Evolutionary conservation across 2,888 invertebrate genomes (phyloP), one percentile per base, ranked within the genome.

Genomic region (Exephanes ischioxanthus): DNA sequence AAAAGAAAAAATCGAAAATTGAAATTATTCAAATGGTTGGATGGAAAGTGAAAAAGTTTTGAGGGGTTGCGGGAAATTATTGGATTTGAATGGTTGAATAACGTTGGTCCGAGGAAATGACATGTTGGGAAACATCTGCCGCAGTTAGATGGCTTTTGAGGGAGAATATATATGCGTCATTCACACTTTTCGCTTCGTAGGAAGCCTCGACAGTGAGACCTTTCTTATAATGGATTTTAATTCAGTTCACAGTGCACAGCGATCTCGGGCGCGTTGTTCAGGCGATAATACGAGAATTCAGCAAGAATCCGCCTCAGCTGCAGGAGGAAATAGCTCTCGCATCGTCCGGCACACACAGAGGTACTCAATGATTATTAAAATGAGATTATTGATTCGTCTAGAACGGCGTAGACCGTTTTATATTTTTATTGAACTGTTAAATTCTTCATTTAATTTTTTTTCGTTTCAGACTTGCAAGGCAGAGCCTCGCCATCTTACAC

Each of bases 211-310:
- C 55, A 19, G 5, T 16, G 45, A 72, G 45, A 22, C 9, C 45
- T 45, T 19, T 45, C 11, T 67, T 37, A 79, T 79, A 75, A 78
- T 48, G 51, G n/a, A 48, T 53, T 82, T 66, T 11, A 37, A 80
- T 89, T 48, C 87, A 96, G 95, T 97, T 96, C 91, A 96, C 97
- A 22, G 94, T 96, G 61, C 97, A 97, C 94, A 97, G 97, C 0
- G 97, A 97, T 94, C 95, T 97, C 87, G 97, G 97, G 0, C 95
- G 97, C 81, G 96, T 97, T 3, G 97, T 97, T 0, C 97, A 97
- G 93, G 97, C 97, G 26, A 96, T 97, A 70, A 97, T 97, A 86
- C 94, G 97, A 78, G 97, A 97, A 93, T 97, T 97, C 89, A 96
- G 97, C 93, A 95, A 96, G 90, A 96, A 94, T 91, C 96, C 95